A percentile compares a stretch with the other conserved stretches of the same genome.
These are phyloP conservation scores for Danio tinwini DNA, from an alignment of 2,797 vertebrate species.

Conservation along the genomic window DNA sequence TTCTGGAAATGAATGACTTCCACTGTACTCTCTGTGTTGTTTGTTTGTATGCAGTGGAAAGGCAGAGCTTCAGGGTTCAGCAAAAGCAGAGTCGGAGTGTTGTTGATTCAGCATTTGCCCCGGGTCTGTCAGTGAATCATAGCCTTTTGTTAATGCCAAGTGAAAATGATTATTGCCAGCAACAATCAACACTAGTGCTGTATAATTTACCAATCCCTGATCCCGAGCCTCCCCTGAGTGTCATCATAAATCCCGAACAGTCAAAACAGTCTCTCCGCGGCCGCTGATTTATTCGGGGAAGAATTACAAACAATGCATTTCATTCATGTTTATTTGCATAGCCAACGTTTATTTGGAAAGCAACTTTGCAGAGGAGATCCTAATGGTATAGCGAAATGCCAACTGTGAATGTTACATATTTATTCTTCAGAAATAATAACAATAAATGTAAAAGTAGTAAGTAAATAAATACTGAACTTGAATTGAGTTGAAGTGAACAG, in stretches of 20 bases:
- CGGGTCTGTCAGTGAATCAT: background rate
- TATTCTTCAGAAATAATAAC: no score
- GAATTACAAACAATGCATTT: background rate
- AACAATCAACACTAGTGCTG: constrained; percentile 19
- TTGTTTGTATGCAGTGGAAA: background rate
- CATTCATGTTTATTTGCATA: background rate
- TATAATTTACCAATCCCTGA: constrained; percentile 14
- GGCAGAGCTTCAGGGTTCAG: background rate
- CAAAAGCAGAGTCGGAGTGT: background rate
- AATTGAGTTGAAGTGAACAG: no score
- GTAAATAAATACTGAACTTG: no score
- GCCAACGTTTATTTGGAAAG: background rate
- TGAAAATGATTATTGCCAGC: background rate
- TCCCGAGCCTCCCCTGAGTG: background rate
- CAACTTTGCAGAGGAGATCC: background rate
- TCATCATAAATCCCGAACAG: constrained; percentile 6
- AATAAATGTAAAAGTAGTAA: no score
- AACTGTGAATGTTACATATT: background rate
- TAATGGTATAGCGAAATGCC: background rate
- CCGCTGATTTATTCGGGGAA: background rate
- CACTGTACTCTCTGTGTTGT: background rate
- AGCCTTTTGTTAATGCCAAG: background rate
- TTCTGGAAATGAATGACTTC: background rate
- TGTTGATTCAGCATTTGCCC: background rate
- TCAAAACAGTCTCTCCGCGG: background rate